Percentiles rank a stretch among this genome's conserved stretches.
These are phyloP conservation scores for Watsonalla binaria DNA, from an alignment of 2,888 invertebrate genomes.

Conservation along the genomic window DNA sequence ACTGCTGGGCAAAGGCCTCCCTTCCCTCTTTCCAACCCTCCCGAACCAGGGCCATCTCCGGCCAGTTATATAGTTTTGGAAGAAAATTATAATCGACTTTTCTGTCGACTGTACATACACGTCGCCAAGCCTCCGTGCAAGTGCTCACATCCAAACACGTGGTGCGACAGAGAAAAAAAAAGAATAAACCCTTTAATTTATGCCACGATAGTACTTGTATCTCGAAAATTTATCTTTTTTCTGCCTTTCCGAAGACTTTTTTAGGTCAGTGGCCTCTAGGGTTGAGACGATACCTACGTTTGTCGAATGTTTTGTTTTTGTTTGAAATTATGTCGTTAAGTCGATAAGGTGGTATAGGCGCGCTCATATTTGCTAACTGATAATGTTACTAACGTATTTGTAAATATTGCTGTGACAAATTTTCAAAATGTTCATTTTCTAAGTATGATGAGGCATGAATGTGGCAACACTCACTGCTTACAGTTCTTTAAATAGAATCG, in stretches of 20 bases:
- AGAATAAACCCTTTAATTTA: constrained; percentile 76
- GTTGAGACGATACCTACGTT: constrained; percentile 44
- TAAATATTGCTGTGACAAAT: background rate
- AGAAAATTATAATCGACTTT: constrained; percentile 24
- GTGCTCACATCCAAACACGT: constrained; percentile 59
- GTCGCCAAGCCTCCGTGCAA: constrained; percentile 44
- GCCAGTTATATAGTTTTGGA: no score
- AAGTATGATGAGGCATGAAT: background rate
- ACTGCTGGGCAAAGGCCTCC: no score
- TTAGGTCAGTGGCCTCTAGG: constrained; percentile 70
- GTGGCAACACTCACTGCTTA: no score
- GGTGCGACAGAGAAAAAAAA: constrained; percentile 67
- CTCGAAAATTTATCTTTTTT: constrained; percentile 72
- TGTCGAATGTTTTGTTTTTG: constrained; percentile 31
- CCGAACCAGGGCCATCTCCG: no score
- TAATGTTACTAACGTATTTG: constrained; percentile 8
- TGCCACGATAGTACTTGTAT: constrained; percentile 76
- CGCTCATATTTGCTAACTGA: constrained; percentile 14
- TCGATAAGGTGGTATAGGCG: constrained; percentile 20
- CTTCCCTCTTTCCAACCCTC: no score
- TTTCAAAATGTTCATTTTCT: background rate
- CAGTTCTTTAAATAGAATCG: no score
- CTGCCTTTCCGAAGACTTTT: constrained; percentile 52
- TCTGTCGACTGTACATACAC: constrained; percentile 57
- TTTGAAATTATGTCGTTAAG: constrained; percentile 15